Conservation (phyloP, 2,113 vertebrate genomes). For the Heptranchias perlo region DNA sequence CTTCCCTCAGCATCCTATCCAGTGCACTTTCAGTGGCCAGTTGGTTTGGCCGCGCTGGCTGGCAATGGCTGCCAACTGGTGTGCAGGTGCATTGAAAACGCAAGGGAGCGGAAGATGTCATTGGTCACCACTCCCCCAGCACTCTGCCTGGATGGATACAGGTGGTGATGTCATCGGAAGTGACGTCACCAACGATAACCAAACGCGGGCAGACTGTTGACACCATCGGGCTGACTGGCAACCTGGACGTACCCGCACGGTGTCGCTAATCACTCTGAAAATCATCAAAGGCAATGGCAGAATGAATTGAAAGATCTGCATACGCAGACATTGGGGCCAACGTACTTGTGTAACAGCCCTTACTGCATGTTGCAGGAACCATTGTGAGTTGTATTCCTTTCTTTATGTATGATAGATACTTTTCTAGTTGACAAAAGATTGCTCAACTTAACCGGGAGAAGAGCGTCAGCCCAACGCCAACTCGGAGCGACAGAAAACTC, state of each 20-base stretch:
- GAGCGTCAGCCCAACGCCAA: neutral
- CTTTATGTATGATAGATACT: neutral
- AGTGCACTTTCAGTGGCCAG: neutral
- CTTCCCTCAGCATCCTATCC: neutral
- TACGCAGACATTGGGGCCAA: neutral
- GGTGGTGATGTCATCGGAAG: no score
- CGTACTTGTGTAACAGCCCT: neutral
- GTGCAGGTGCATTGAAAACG: no score
- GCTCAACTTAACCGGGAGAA: neutral
- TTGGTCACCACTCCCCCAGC: neutral
- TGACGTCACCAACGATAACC: no score
- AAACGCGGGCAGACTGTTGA: neutral
- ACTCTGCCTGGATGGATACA: neutral
- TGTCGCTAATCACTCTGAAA: neutral
- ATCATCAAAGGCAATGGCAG: neutral
- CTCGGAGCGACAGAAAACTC: fast-evolving
- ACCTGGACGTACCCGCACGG: neutral
- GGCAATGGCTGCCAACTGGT: neutral
- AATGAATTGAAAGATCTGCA: neutral
- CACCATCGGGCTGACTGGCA: neutral
- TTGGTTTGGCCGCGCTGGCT: neutral
- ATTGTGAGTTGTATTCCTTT: neutral
- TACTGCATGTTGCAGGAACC: neutral
- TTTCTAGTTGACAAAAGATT: neutral
- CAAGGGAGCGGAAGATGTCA: neutral